phyloP scores from a whole-genome alignment of 2,797 vertebrate genomes.

The Phylloscopus collybita region DNA sequence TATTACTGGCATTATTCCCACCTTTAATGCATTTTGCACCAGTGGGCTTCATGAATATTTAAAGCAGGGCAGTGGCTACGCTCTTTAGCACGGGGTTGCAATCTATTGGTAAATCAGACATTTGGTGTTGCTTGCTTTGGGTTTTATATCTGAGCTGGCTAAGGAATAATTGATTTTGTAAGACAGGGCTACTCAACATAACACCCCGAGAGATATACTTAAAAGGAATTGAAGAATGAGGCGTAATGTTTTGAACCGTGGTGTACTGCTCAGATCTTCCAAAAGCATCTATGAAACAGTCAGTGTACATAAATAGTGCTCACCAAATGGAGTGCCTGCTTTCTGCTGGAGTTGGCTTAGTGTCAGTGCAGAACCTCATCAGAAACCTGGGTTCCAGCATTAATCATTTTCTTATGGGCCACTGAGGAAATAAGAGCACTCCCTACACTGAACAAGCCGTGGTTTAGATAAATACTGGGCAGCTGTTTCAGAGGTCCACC shows the following conservation, averaged over 20 bases:
- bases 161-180: slow-evolving; percentile 61
- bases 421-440: not conserved
- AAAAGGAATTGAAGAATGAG: slow-evolving; percentile 35
- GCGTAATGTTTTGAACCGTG: not conserved
- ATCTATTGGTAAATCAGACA: slow-evolving; percentile 70
- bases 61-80: slow-evolving; percentile 61
- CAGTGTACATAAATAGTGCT: slow-evolving; percentile 3
- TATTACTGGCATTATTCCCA: slow-evolving; percentile 73
- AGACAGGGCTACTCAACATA: slow-evolving; percentile 23
- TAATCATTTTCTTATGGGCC: not conserved
- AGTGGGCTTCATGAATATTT: slow-evolving; percentile 76
- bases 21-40: slow-evolving; percentile 77
- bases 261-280: slow-evolving; percentile 29
- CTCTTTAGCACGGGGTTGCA: slow-evolving; percentile 61
- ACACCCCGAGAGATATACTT: slow-evolving; percentile 37
- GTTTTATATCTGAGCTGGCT: slow-evolving; percentile 58
- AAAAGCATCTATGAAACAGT: slow-evolving; percentile 6
- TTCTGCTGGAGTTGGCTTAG: slow-evolving; percentile 38
- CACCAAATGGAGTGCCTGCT: slow-evolving; percentile 39
- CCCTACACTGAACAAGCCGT: not conserved
- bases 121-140: slow-evolving; percentile 67
- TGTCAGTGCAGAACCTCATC: not conserved
- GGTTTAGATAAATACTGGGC: not conserved
- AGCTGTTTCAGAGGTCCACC: not conserved
- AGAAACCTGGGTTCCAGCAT: slow-evolving; percentile 10